Evolutionary conservation across 2,797 vertebrate genomes (phyloP).

Genomic region (Notolepis coatsorum): DNA sequence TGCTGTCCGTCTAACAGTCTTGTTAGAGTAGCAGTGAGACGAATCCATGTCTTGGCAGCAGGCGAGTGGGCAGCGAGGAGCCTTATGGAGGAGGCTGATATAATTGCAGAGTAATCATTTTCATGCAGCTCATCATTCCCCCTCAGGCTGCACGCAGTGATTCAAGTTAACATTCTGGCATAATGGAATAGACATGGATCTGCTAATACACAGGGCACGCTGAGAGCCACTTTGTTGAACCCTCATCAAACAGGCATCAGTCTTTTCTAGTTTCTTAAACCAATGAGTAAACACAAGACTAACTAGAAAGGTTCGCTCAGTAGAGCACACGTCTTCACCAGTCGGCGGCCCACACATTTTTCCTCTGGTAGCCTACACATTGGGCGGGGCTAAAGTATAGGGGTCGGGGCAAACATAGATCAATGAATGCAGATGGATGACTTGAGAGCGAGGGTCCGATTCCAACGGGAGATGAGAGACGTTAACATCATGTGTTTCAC

Average conservation of each 20-base stretch:
- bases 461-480: too few relatives aligned
- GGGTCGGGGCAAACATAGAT: too few relatives aligned
- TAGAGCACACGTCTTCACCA: too few relatives aligned
- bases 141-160: constrained; percentile 23
- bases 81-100: constrained; percentile 39
- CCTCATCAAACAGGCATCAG: constrained; percentile 26
- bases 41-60: constrained; percentile 58
- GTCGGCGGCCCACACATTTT: too few relatives aligned
- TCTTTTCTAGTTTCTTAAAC: constrained; percentile 2
- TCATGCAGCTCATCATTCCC: constrained; percentile 44
- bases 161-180: constrained; percentile 42
- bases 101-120: constrained; percentile 58
- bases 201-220: neutral
- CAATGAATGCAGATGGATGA: too few relatives aligned
- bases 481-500: too few relatives aligned
- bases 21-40: constrained; percentile 56
- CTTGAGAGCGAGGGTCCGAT: too few relatives aligned
- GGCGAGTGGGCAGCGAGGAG: constrained; percentile 50
- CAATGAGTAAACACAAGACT: neutral
- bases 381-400: too few relatives aligned
- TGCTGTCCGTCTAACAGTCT: constrained; percentile 50
- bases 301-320: too few relatives aligned
- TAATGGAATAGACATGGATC: constrained; percentile 47
- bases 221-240: constrained; percentile 28
- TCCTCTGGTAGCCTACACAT: too few relatives aligned